Base-by-base conservation (phyloP, 2,888 invertebrate species). In the Imbricaverruca yamaguchii region DNA sequence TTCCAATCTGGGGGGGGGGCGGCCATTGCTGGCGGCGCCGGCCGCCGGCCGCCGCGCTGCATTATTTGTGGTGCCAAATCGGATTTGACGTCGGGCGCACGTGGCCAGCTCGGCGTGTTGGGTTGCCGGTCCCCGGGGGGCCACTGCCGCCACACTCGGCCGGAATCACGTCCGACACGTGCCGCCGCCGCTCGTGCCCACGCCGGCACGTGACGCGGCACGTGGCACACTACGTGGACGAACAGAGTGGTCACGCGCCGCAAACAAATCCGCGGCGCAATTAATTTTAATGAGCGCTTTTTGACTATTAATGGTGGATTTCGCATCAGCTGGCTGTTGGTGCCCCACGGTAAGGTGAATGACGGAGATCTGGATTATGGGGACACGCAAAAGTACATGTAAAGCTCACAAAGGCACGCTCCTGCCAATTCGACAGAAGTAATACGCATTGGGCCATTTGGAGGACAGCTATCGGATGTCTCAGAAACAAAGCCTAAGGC, bases 271-370 rank as follows among this genome's bases (percentile, higher is more conserved):
- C 23, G 79, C 23, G 79, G 23, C 8, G 79, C 79, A 79, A 79
- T 79, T 79, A 79, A 79, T 79, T 79, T 79, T 79, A 79, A 79
- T 79, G 79, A 79, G 25, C 23, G 59, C 57, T 53, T 74, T 74
- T 74, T 74, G 74, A 74, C 74, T 74, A 55, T 18, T 74, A 74
- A 74, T 74, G 74, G 74, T 21, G 74, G 74, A 55, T 55, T 74
- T 74, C 15, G 69, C 25, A 15, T 39, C 39, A 25, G 69, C 15
- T 12, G 25, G 39, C 15, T 3, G 69, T 39, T 15, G 15, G 39
- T 7, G 13, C 39, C 13, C 39, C 2, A 39, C 13, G 15, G 25
- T 7, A 39, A 12, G 25, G 15, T 21, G 21, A 74, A 74, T 74
- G 21, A 55, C 53, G 21, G 74, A 74, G n/a, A 12, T 53, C 13